These are phyloP conservation scores for Numenius arquata DNA, from an alignment of 2,113 vertebrate species.

Conservation along the genomic window DNA sequence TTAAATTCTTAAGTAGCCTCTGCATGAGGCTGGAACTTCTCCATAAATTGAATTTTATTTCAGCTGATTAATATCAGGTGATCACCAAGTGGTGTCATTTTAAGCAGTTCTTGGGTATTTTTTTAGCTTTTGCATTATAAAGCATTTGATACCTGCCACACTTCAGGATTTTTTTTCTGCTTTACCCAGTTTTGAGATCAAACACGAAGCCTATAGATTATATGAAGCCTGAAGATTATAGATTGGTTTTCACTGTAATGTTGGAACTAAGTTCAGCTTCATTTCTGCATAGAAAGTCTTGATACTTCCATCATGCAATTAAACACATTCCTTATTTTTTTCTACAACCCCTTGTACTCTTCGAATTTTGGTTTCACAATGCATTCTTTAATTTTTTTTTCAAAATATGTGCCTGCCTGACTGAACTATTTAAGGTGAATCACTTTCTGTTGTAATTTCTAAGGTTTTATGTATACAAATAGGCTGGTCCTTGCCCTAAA, in stretches of 20 bases:
- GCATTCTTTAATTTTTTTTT: fast-evolving
- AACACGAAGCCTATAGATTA: background rate
- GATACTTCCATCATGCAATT: background rate
- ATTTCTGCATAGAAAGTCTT: background rate
- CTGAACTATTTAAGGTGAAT: background rate
- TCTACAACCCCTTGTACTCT: background rate
- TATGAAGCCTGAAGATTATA: background rate
- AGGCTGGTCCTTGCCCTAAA: background rate
- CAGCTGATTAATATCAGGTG: background rate
- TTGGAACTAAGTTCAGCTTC: background rate
- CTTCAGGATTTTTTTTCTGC: background rate
- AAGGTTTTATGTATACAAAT: background rate
- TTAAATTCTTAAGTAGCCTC: background rate
- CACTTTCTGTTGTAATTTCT: background rate
- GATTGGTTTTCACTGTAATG: background rate
- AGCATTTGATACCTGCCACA: background rate
- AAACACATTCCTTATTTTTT: background rate
- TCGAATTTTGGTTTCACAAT: background rate
- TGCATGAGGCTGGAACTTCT: background rate
- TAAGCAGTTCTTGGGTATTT: background rate
- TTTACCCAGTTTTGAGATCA: background rate
- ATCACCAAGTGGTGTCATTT: background rate
- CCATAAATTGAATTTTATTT: background rate
- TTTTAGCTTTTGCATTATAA: background rate
- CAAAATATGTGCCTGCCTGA: background rate